These are phyloP conservation scores for Volucella inanis DNA, from an alignment of 2,888 invertebrate species.

Conservation along the genomic window DNA sequence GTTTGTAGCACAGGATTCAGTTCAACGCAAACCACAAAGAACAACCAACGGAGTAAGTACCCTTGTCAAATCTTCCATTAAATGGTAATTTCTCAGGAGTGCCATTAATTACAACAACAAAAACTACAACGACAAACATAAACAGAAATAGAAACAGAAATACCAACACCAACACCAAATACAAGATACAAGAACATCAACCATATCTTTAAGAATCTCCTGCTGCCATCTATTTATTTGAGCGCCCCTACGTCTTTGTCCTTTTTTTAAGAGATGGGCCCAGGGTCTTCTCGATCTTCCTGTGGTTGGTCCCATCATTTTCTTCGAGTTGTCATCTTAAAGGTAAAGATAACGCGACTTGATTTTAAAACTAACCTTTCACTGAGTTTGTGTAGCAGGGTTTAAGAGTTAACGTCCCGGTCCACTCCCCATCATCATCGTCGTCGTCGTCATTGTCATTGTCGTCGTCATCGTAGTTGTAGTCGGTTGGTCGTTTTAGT, in stretches of 20 bases:
- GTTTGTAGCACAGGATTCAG: background rate
- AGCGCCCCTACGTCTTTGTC: background rate
- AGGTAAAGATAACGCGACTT: slow-evolving; percentile 67
- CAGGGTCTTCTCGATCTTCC: background rate
- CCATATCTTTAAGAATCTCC: slow-evolving; percentile 51
- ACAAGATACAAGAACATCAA: slow-evolving; percentile 44
- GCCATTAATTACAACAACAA: slow-evolving; percentile 69
- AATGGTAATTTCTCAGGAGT: slow-evolving; percentile 74
- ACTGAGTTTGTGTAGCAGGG: too few species aligned
- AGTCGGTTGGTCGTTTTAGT: background rate
- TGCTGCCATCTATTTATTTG: slow-evolving; percentile 21
- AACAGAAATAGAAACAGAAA: slow-evolving; percentile 26
- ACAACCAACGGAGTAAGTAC: slow-evolving; percentile 63
- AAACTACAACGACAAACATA: slow-evolving; percentile 13
- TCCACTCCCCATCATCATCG: slow-evolving; percentile 20
- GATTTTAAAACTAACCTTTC: slow-evolving; percentile 65
- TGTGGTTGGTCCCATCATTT: background rate
- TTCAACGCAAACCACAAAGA: slow-evolving; percentile 21
- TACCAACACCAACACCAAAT: slow-evolving; percentile 35
- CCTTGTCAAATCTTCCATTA: slow-evolving; percentile 73
- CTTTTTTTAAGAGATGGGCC: background rate
- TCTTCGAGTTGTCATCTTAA: slow-evolving; percentile 42
- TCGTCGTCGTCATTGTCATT: slow-evolving; percentile 2
- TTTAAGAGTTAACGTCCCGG: too few species aligned
- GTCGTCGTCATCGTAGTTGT: background rate